Base-by-base conservation (phyloP, 2,113 vertebrate species). In the Dissostichus mawsoni region DNA sequence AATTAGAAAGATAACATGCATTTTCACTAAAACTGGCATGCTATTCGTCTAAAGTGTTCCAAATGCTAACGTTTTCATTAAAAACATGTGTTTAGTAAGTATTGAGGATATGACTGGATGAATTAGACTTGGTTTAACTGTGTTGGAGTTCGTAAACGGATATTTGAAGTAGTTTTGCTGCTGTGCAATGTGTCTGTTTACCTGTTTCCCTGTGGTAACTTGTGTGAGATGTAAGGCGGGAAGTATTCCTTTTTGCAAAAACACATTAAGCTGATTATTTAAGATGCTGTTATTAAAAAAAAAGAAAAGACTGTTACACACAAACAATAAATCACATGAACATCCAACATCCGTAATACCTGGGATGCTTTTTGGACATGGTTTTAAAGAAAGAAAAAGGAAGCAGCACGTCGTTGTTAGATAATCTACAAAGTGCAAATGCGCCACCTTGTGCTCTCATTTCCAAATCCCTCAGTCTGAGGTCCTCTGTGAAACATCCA, bases 401-500 rank as follows among this genome's bases (percentile, higher is more conserved):
- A 82, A 88, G 76, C 67, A 86, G 86, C 85, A 81, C 68, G 1
- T 69, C 78, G 1, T 71, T 80, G 51, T 87, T 84, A 58, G 57
- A 76, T 77, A 85, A 91, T 71, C 79, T 77, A 86, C 83, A 89
- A 92, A 92, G 92, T 94, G 93, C 92, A 91, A 94, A 91, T 91
- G 91, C 78, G 77, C 88, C 88, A 84, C 89, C 83, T 89, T 93
- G 92, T 92, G 91, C 90, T 92, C 82, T 63, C 82, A 76, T 85
- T 86, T 88, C 74, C 79, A 75, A 81, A 87, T 78, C 73, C 85
- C 65, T 53, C 59, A 83, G 74, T 77, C 53, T 8, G 8, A 8
- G 36, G 7, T 36, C 36, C 36, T 36, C 36, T 8, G 36, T 41
- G 36, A 63, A 69, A 74, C 71, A 80, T 83, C 76, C 75, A 77